Evolutionary conservation across 2,797 vertebrate species (phyloP).

Genomic region (Syngnathus rostellatus): DNA sequence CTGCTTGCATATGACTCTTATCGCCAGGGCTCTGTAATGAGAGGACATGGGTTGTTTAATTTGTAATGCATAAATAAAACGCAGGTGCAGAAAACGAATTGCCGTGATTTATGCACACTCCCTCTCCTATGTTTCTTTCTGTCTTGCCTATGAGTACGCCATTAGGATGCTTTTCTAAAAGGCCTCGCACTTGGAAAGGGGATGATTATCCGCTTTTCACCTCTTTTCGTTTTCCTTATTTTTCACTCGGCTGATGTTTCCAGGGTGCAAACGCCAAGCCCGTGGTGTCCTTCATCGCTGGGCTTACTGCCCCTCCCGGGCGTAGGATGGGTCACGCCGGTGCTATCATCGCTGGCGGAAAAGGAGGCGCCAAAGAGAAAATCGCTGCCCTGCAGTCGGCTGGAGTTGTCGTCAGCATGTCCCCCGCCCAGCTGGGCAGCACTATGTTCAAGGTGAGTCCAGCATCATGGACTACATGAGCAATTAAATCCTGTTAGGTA

Average conservation of each 20-base stretch:
- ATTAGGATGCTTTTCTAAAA: constrained; percentile 8
- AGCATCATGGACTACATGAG: neutral
- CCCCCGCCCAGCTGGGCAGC: constrained; percentile 91
- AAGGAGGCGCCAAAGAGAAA: constrained; percentile 98
- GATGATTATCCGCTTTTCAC: constrained; percentile 5
- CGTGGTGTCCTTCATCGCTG: constrained; percentile 96
- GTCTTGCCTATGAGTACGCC: constrained; percentile 10
- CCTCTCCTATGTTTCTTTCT: constrained; percentile 6
- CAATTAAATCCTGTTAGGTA: neutral
- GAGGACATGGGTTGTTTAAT: constrained; percentile 43
- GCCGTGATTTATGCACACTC: constrained; percentile 16
- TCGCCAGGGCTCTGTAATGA: constrained; percentile 41
- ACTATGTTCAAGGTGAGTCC: constrained; percentile 92
- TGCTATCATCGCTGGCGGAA: constrained; percentile 96
- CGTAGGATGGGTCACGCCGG: constrained; percentile 96
- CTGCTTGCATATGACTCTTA: constrained; percentile 54
- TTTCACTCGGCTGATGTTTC: neutral
- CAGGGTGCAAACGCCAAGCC: constrained; percentile 90
- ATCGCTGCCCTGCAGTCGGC: constrained; percentile 93
- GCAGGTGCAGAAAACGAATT: constrained; percentile 42
- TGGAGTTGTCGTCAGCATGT: constrained; percentile 93
- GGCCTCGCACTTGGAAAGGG: constrained; percentile 8
- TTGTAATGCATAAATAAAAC: constrained; percentile 57
- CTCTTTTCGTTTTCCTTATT: neutral
- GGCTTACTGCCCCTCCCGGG: constrained; percentile 91